Conservation (phyloP, 2,888 invertebrate genomes). For the Incurvaria masculella region DNA sequence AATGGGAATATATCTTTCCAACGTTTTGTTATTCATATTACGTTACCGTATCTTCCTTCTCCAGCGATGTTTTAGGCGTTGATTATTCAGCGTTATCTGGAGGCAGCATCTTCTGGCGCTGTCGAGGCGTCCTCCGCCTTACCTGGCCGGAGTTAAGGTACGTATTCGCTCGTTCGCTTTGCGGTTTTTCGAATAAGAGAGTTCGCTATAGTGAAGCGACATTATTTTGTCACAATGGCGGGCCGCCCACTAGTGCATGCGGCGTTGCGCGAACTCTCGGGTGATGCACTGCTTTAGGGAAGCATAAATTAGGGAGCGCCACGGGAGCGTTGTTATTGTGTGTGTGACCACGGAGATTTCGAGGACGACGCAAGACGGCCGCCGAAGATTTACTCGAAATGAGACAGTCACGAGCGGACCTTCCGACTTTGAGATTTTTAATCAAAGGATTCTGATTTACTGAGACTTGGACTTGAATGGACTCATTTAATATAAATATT, state of each 20-base stretch:
- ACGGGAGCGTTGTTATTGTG: not conserved
- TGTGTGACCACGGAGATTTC: not conserved
- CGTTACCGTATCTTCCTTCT: slow-evolving; percentile 56
- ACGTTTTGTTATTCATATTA: slow-evolving; percentile 56
- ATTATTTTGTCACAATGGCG: slow-evolving; percentile 56
- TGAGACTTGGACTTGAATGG: no score
- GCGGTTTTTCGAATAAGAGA: slow-evolving; percentile 16
- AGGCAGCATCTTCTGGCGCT: slow-evolving; percentile 39
- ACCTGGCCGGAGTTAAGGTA: slow-evolving; percentile 27
- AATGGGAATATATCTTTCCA: slow-evolving; percentile 48
- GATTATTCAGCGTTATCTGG: slow-evolving; percentile 53
- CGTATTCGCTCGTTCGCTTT: slow-evolving; percentile 25
- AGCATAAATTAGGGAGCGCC: slow-evolving; percentile 45
- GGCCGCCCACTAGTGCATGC: slow-evolving; percentile 44
- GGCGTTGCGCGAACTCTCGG: slow-evolving; percentile 36
- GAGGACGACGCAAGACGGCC: not conserved
- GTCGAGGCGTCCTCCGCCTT: slow-evolving; percentile 24
- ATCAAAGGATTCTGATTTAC: no score
- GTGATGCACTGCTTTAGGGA: slow-evolving; percentile 53
- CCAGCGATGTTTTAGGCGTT: slow-evolving; percentile 56
- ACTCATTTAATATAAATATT: no score
- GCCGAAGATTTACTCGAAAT: not conserved
- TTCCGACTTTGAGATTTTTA: no score
- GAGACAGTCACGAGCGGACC: no score
- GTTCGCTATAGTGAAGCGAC: slow-evolving; percentile 45